A percentile compares a stretch with the other conserved stretches of the same genome.
Evolutionary conservation across 92 coral and sea anemone species (phyloP).

Genomic region (Galaxea fascicularis): DNA sequence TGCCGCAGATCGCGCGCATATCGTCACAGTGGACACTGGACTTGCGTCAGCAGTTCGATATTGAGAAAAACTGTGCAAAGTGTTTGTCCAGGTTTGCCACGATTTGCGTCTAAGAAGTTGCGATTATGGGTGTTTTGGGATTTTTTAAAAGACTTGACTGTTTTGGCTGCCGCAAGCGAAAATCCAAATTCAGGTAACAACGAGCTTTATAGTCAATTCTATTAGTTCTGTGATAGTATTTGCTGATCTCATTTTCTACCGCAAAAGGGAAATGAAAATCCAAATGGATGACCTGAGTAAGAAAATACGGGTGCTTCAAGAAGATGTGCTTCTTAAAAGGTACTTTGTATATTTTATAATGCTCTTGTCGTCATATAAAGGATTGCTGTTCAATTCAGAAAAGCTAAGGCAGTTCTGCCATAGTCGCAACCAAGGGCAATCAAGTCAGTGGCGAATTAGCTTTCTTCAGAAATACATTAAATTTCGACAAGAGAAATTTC

Average conservation of each 20-base stretch:
- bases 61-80: not conserved
- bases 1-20: not conserved
- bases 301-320: not conserved
- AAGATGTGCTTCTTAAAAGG: not conserved
- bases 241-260: not conserved
- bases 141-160: not conserved
- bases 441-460: too few species aligned
- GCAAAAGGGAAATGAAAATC: not conserved
- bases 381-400: too few species aligned
- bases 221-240: not conserved
- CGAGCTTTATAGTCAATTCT: not conserved
- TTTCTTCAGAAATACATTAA: too few species aligned
- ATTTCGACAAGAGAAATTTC: too few species aligned
- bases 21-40: not conserved
- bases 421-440: too few species aligned
- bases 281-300: not conserved
- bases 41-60: not conserved
- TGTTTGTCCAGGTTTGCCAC: not conserved
- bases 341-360: not conserved
- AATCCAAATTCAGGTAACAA: not conserved
- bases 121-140: not conserved
- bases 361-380: too few species aligned
- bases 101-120: too few species aligned
- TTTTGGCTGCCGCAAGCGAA: not conserved
- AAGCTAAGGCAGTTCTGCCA: too few species aligned